Base-by-base conservation (phyloP, 2,888 invertebrate species). In the Orchesella flavescens region DNA sequence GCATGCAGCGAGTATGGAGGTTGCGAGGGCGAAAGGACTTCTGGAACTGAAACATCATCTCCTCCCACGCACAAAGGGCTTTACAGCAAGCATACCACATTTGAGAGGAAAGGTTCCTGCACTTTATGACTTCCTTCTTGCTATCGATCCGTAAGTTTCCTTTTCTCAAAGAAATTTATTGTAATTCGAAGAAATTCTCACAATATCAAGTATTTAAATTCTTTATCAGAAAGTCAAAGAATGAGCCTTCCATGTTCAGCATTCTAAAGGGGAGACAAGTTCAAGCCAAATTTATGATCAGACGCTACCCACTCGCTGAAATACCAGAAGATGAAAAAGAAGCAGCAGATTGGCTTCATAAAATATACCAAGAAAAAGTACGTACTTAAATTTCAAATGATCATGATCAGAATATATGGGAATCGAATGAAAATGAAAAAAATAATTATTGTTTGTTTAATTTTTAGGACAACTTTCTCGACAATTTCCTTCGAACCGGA, bases 51-150 rank as follows among this genome's bases (percentile, higher is more conserved):
- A 97, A 89, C 94, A 98, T 90, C 97, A 97, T 90, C 92, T 98
- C 69, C 94, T 96, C 24, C 98, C 98, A 17, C 93, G 98, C 84
- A 96, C 97, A n/a, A 95, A 95, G 91, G 98, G 98, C 1, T 98
- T 98, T 90, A 94, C 94, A 0, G 94, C 96, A 76, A 96, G 96
- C 90, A 91, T 97, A 88, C 94, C 94, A 76, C 93, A 94, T 87
- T 93, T 98, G 90, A 93, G 84, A 17, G 80, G 83, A 49, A 95
- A 94, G 90, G 93, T 95, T 87, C 94, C 94, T 5, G 95, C 94
- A 34, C 93, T 97, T 84, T 96, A 96, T 89, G 96, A 97, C 89
- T 94, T 96, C 63, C 90, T 90, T 7, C 89, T 91, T 19, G 91
- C 89, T 3, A 90, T 91, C 84, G 87, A 89, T 69, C 87, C 87